A percentile compares a stretch with the other conserved stretches of the same genome.
These are phyloP conservation scores for Papilio helenus DNA, from an alignment of 1,140 invertebrate species.

Conservation along the genomic window DNA sequence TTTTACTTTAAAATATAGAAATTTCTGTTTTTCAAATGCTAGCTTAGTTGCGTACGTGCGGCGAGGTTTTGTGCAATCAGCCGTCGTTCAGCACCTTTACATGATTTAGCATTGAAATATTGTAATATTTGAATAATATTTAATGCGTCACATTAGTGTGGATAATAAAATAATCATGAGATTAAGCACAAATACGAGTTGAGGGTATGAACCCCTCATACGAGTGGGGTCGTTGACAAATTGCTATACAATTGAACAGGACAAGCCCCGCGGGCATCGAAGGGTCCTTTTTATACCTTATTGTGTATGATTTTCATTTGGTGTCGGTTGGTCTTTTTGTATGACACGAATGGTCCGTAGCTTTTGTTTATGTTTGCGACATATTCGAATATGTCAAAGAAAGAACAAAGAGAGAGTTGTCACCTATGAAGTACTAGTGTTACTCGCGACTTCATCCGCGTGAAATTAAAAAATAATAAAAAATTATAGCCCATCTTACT, in stretches of 20 bases:
- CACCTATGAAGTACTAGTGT: too few relatives aligned
- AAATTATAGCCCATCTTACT: too few relatives aligned
- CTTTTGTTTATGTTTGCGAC: neutral
- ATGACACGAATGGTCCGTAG: neutral
- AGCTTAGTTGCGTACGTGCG: too few relatives aligned
- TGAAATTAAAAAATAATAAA: too few relatives aligned
- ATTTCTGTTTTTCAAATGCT: too few relatives aligned
- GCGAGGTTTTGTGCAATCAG: too few relatives aligned
- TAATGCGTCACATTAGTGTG: neutral
- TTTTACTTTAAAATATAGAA: too few relatives aligned
- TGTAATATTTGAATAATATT: neutral
- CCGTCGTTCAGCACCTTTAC: too few relatives aligned
- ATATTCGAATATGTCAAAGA: neutral
- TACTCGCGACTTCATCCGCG: too few relatives aligned
- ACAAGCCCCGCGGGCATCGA: neutral
- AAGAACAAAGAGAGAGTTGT: neutral
- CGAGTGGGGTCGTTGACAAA: slow-evolving; percentile 3
- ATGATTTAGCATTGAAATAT: too few relatives aligned
- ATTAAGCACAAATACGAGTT: slow-evolving; percentile 9
- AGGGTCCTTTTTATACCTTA: neutral
- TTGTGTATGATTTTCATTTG: slow-evolving; percentile 18
- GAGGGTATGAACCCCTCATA: neutral
- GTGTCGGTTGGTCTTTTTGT: slow-evolving; percentile 5
- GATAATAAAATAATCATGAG: slow-evolving; percentile 9
- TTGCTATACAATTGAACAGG: slow-evolving; percentile 3